Evolutionary conservation across 2,113 vertebrate species (phyloP).

Genomic region (Podiceps cristatus): DNA sequence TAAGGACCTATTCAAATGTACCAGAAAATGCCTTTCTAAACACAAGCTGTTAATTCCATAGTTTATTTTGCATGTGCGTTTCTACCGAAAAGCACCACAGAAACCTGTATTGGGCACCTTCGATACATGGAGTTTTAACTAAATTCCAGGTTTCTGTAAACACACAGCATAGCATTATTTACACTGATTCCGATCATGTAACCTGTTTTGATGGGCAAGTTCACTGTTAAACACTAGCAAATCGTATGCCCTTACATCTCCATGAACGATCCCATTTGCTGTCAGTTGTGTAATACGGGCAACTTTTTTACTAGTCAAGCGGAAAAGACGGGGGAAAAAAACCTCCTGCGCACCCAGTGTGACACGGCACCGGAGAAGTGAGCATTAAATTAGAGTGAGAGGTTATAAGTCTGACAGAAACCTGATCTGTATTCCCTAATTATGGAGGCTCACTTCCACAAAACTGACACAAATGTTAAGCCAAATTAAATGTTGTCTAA

Average conservation of each 20-base stretch:
- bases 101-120: background rate
- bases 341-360: conserved; percentile 43
- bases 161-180: background rate
- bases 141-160: background rate
- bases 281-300: conserved; percentile 52
- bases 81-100: background rate
- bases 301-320: conserved; percentile 75
- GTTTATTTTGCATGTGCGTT: background rate
- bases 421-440: conserved; percentile 79
- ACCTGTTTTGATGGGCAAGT: conserved; percentile 21
- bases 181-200: background rate
- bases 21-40: background rate
- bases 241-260: conserved; percentile 67
- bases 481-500: conserved; percentile 83
- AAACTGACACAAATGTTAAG: conserved; percentile 78
- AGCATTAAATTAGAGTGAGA: conserved; percentile 76
- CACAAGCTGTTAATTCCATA: background rate
- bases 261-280: conserved; percentile 75
- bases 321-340: conserved; percentile 60
- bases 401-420: conserved; percentile 78
- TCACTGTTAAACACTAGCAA: conserved; percentile 76
- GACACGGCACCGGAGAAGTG: conserved; percentile 60
- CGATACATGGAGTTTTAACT: background rate
- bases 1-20: background rate
- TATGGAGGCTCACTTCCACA: conserved; percentile 78